phyloP scores from a whole-genome alignment of 2,797 vertebrate genomes.

The Masticophis lateralis region DNA sequence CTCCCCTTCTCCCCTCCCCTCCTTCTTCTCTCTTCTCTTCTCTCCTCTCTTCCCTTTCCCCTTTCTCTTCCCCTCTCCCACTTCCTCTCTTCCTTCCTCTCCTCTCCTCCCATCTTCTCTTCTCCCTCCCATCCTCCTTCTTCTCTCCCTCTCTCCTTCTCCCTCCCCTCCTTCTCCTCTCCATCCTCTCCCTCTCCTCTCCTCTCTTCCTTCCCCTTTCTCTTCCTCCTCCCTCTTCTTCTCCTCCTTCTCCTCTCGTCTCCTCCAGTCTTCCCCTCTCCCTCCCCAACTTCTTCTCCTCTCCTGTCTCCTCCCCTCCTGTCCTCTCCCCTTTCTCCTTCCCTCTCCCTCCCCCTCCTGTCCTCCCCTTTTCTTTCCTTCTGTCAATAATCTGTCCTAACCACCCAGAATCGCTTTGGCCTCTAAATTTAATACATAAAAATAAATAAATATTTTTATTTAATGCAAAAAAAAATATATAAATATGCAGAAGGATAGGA shows the following conservation, averaged over 20 bases:
- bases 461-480: background rate
- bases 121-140: too few relatives aligned
- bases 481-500: background rate
- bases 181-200: too few relatives aligned
- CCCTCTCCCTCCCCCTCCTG: too few relatives aligned
- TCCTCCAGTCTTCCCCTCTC: too few relatives aligned
- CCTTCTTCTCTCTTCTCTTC: rapidly evolving
- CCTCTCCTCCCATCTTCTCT: too few relatives aligned
- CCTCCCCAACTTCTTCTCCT: too few relatives aligned
- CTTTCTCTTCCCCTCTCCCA: rapidly evolving
- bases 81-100: too few relatives aligned
- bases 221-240: too few relatives aligned
- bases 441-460: background rate
- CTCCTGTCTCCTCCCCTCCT: too few relatives aligned
- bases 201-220: background rate
- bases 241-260: too few relatives aligned
- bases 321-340: too few relatives aligned
- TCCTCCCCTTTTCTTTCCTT: background rate
- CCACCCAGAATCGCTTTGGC: background rate
- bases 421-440: background rate
- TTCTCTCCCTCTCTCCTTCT: too few relatives aligned
- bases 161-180: rapidly evolving
- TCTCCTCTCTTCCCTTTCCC: rapidly evolving
- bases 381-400: background rate
- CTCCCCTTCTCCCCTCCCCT: rapidly evolving